Percentiles rank a stretch among this genome's conserved stretches.
Evolutionary conservation across 2,113 vertebrate species (phyloP).

Genomic region (Rhinichthys klamathensis): DNA sequence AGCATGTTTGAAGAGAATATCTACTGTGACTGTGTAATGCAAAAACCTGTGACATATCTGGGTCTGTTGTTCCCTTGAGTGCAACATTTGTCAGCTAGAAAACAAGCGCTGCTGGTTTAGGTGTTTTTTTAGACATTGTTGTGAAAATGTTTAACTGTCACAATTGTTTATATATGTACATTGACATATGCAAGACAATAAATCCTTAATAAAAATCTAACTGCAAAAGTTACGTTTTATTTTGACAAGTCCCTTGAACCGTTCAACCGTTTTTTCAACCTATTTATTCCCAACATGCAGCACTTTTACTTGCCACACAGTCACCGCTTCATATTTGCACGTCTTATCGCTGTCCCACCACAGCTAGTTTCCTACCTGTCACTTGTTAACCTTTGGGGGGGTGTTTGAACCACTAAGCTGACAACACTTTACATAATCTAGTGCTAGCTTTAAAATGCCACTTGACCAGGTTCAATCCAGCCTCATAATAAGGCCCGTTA

Average conservation of each 20-base stretch:
- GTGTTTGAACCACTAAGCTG: too few species aligned
- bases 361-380: too few species aligned
- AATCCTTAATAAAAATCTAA: background rate
- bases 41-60: constrained; percentile 4
- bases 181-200: background rate
- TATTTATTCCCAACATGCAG: background rate
- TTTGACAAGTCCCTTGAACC: background rate
- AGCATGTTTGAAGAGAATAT: background rate
- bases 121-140: background rate
- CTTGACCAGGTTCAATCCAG: too few species aligned
- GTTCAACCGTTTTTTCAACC: background rate
- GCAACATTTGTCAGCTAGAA: background rate
- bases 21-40: background rate
- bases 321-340: background rate
- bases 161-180: background rate
- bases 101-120: background rate
- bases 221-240: background rate
- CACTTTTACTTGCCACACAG: background rate
- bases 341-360: background rate
- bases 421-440: too few species aligned
- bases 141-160: background rate
- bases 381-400: too few species aligned
- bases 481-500: too few species aligned
- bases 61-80: background rate
- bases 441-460: too few species aligned